Conservation (phyloP, 2,888 invertebrate species). For the Monopis laevigella region DNA sequence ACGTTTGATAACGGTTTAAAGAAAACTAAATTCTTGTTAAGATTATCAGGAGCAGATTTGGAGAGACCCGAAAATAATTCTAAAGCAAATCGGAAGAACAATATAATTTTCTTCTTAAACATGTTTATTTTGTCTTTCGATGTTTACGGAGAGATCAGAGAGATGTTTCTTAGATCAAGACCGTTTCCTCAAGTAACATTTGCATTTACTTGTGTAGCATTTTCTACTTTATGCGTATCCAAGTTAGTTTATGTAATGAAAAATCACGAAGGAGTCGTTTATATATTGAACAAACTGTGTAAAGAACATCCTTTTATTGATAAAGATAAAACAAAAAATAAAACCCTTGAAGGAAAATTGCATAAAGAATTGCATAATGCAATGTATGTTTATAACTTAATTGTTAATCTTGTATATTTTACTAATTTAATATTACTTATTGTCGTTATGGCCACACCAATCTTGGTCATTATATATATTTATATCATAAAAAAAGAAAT, state of each 20-base stretch:
- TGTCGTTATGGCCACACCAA: not conserved
- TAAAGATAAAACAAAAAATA: not conserved
- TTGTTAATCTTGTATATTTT: not conserved
- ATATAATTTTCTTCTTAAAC: not conserved
- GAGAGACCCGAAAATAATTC: not conserved
- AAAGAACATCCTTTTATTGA: not conserved
- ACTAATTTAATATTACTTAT: not conserved
- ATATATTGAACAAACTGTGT: not conserved
- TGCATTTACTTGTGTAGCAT: not conserved
- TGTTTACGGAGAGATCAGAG: not conserved
- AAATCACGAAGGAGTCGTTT: not conserved
- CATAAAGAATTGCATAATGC: constrained; percentile 1
- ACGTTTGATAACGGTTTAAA: constrained; percentile 5
- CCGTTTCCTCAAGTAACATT: not conserved
- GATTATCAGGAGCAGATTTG: constrained; percentile 2
- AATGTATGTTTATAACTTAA: not conserved
- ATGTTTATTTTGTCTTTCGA: not conserved
- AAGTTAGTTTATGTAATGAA: not conserved
- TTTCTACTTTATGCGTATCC: not conserved
- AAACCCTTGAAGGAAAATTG: not conserved
- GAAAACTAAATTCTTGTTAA: not conserved
- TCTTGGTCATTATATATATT: not conserved
- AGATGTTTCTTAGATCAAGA: not conserved
- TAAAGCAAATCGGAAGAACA: not conserved
- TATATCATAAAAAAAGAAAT: not conserved